Evolutionary conservation across 2,113 vertebrate species (phyloP).

Genomic region (Bubo bubo): DNA sequence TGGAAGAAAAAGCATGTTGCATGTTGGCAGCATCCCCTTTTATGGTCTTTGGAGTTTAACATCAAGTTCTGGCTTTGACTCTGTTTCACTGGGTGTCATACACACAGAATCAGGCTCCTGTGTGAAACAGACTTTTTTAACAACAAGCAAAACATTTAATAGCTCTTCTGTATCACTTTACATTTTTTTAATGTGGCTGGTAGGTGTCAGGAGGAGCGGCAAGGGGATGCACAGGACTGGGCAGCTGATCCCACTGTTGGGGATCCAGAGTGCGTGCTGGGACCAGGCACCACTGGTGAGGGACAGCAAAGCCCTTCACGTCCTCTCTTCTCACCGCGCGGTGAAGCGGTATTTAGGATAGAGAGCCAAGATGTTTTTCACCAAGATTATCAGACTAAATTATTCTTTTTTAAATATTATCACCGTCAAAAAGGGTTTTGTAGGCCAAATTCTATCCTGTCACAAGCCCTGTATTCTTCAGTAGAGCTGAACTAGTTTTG

Average conservation of each 20-base stretch:
- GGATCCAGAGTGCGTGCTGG: accelerated
- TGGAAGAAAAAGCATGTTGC: neutral
- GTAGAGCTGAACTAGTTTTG: neutral
- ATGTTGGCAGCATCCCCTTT: neutral
- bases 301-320: neutral
- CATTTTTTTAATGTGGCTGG: neutral
- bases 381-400: neutral
- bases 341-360: neutral
- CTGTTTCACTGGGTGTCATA: neutral
- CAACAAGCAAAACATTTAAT: neutral
- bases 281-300: neutral
- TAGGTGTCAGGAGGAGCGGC: neutral
- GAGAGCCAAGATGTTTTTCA: neutral
- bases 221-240: neutral
- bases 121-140: neutral
- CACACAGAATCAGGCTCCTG: neutral
- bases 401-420: neutral
- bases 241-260: neutral
- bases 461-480: neutral
- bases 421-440: neutral
- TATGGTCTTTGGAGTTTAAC: neutral
- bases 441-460: neutral
- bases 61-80: neutral
- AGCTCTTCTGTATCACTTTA: neutral
- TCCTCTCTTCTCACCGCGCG: neutral